phyloP scores from a whole-genome alignment of 2,113 vertebrate species.

The Megaleporinus macrocephalus region DNA sequence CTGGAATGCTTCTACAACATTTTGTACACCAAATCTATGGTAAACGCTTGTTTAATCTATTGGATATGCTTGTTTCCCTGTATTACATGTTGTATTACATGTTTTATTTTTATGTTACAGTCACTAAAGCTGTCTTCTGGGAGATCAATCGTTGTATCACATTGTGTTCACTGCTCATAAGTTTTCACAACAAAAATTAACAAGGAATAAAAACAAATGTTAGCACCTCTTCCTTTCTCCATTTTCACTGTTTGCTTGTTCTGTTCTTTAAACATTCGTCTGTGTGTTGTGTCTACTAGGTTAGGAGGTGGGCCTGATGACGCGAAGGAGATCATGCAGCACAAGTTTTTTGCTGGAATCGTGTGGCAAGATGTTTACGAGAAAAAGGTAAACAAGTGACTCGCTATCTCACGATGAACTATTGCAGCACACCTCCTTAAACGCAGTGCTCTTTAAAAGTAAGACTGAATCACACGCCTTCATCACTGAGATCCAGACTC shows the following conservation, averaged over 20 bases:
- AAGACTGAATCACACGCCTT: not conserved
- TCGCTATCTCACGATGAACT: not conserved
- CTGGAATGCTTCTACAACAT: too few species aligned
- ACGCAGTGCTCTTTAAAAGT: not conserved
- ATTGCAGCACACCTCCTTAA: not conserved
- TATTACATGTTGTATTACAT: too few species aligned
- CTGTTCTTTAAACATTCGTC: not conserved
- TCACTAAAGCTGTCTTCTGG: too few species aligned
- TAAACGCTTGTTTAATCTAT: too few species aligned
- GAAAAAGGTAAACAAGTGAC: slow-evolving; percentile 85
- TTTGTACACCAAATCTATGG: too few species aligned
- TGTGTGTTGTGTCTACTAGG: slow-evolving; percentile 72
- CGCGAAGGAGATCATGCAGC: slow-evolving; percentile 98
- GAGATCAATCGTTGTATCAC: too few species aligned
- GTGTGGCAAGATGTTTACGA: slow-evolving; percentile 97
- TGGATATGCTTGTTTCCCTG: too few species aligned
- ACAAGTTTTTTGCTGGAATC: slow-evolving; percentile 93
- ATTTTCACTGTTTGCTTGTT: not conserved
- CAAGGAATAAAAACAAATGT: too few species aligned
- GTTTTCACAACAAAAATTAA: too few species aligned
- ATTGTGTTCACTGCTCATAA: too few species aligned
- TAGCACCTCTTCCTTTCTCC: too few species aligned
- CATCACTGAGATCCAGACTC: not conserved
- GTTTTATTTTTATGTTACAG: too few species aligned
- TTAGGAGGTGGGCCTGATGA: slow-evolving; percentile 93